A percentile compares a stretch with the other conserved stretches of the same genome.
phyloP scores from a whole-genome alignment of 2,888 invertebrate genomes.

The Hyppa rectilinea region DNA sequence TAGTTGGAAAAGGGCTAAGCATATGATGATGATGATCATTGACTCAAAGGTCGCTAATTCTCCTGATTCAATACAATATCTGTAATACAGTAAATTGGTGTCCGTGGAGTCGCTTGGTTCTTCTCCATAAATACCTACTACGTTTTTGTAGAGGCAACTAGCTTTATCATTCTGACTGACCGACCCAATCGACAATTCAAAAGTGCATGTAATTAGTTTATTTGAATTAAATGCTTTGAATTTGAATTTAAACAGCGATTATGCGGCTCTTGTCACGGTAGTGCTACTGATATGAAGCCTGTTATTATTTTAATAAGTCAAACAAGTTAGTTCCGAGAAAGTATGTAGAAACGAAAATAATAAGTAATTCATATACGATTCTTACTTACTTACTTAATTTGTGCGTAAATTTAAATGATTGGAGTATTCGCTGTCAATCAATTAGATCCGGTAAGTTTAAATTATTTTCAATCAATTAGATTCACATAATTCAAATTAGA shows the following conservation, averaged over 20 bases:
- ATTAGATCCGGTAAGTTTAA: background rate
- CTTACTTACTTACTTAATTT: background rate
- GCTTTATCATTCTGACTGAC: too few species aligned
- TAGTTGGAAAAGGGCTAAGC: too few species aligned
- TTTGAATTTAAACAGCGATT: too few species aligned
- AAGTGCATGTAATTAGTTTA: too few species aligned
- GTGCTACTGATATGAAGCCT: conserved; percentile 1
- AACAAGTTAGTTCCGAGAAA: conserved; percentile 18
- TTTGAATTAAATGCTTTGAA: too few species aligned
- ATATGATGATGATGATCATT: too few species aligned
- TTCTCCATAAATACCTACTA: too few species aligned
- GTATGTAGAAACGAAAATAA: conserved; percentile 8
- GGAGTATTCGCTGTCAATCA: background rate
- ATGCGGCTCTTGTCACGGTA: conserved; percentile 11
- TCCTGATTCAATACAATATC: background rate
- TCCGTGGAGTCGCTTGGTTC: too few species aligned
- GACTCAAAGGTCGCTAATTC: conserved; percentile 1
- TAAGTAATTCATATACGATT: background rate
- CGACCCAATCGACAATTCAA: too few species aligned
- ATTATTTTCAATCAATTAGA: conserved; percentile 2
- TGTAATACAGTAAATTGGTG: too few species aligned
- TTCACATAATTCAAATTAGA: background rate
- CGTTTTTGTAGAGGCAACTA: too few species aligned
- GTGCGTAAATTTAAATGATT: background rate
- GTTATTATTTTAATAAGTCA: conserved; percentile 17